Evolutionary conservation across 2,797 vertebrate species (phyloP), one percentile per base, ranked within the genome.

Genomic region (Characodon lateralis): DNA sequence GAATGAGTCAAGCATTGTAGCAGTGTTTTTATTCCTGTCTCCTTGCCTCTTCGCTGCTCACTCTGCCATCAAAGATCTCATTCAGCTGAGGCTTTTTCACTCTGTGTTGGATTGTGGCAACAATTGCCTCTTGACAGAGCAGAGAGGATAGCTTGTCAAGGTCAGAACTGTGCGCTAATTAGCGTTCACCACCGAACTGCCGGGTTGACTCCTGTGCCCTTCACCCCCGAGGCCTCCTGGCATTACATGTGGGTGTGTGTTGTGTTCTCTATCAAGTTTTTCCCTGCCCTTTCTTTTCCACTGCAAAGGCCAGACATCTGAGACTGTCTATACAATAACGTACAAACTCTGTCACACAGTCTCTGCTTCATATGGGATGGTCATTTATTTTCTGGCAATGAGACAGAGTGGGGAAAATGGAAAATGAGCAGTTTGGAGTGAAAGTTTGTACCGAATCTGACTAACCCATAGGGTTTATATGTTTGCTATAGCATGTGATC

Each of bases 401-500:
- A 84, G 87, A 88, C 61, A 50, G 80, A 87, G 8, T 9, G 63
- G 20, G 71, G 71, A 39, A 74, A 73, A 71, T 79, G 78, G 78
- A 43, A 51, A 58, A 48, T 85, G 59, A 28, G 48, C 18, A 78
- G 46, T 55, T 66, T 74, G 78, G 35, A 71, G 70, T 59, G 79
- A 80, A 83, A 81, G 90, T 89, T 84, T 85, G 89, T 86, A 78
- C 83, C 41, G 53, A 89, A 90, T 78, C 79, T 89, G 85, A 90
- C 86, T 88, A 86, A 92, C 92, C 91, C 87, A 84, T 87, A 92
- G 92, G 89, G 85, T 92, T 91, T 89, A 85, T 89, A 87, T 87
- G 92, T 93, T 94, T 90, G 91, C 94, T 94, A 94, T 94, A 94
- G 90, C 90, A 88, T 83, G 85, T 92, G 92, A 94, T 93, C 92